Conservation (phyloP, 1,140 invertebrate genomes). For the Drosophila kepulauana region DNA sequence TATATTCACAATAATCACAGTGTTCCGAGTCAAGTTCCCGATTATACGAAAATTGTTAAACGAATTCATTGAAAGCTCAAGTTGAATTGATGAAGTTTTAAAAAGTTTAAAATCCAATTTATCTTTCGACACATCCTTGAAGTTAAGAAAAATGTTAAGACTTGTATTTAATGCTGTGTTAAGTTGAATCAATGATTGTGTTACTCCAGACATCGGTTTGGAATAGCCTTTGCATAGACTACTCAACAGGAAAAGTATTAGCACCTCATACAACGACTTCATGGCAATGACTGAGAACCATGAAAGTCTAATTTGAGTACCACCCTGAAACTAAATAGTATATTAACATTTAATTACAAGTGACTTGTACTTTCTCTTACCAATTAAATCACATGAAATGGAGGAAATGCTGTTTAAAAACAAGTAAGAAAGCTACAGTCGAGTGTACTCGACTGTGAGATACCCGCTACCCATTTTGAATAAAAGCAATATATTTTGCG, state of each 20-base stretch:
- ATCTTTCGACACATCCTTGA: not conserved
- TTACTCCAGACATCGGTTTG: not conserved
- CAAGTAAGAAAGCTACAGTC: no score
- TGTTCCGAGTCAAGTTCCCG: constrained; percentile 36
- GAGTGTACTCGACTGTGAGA: no score
- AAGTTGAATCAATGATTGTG: constrained; percentile 20
- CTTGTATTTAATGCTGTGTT: constrained; percentile 23
- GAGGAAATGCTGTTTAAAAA: not conserved
- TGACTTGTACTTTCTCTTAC: not conserved
- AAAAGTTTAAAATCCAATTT: not conserved
- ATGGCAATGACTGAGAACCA: not conserved
- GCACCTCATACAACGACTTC: not conserved
- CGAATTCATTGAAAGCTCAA: not conserved
- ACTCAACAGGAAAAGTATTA: not conserved
- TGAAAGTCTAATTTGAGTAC: not conserved
- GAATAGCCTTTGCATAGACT: not conserved
- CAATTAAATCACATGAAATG: not conserved
- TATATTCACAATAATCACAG: constrained; percentile 47
- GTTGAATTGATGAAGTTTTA: constrained; percentile 27
- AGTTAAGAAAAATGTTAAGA: constrained; percentile 56
- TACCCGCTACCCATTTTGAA: no score
- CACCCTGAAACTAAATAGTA: not conserved
- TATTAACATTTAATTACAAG: not conserved
- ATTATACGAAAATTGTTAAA: constrained; percentile 14
- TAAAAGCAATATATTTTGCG: no score